phyloP scores from a whole-genome alignment of 1,140 invertebrate genomes.

The Protaetia brevitarsis region DNA sequence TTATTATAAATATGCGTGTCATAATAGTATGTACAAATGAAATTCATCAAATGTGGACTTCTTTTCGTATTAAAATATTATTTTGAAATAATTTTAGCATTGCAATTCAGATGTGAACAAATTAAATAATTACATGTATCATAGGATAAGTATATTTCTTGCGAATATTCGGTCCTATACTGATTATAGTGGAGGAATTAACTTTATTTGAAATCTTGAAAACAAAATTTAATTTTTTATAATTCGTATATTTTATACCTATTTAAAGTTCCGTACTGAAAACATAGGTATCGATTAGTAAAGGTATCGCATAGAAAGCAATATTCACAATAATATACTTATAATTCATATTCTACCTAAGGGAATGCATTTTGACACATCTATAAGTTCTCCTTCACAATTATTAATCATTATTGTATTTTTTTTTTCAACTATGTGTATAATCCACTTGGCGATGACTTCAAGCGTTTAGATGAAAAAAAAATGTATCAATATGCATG shows the following conservation, averaged over 20 bases:
- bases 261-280: no score
- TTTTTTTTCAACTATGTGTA: background rate
- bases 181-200: no score
- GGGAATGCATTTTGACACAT: conserved; percentile 6
- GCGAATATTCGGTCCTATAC: no score
- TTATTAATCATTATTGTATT: conserved; percentile 1
- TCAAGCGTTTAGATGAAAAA: background rate
- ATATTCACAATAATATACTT: background rate
- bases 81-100: conserved; percentile 4
- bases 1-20: background rate
- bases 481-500: background rate
- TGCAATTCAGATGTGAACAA: background rate
- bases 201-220: no score
- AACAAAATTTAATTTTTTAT: background rate
- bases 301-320: background rate
- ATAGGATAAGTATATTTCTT: no score
- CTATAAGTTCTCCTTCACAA: conserved; percentile 9
- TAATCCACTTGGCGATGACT: background rate
- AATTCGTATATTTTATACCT: background rate
- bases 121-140: conserved; percentile 13
- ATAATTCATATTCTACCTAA: background rate
- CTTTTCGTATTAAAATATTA: conserved; percentile 8
- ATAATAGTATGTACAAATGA: background rate
- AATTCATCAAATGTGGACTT: background rate
- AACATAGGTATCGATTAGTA: no score